A percentile compares a stretch with the other conserved stretches of the same genome.
Conservation (phyloP, 53 echinoderm and acorn worm genomes). For the Mesocentrotus franciscanus region DNA sequence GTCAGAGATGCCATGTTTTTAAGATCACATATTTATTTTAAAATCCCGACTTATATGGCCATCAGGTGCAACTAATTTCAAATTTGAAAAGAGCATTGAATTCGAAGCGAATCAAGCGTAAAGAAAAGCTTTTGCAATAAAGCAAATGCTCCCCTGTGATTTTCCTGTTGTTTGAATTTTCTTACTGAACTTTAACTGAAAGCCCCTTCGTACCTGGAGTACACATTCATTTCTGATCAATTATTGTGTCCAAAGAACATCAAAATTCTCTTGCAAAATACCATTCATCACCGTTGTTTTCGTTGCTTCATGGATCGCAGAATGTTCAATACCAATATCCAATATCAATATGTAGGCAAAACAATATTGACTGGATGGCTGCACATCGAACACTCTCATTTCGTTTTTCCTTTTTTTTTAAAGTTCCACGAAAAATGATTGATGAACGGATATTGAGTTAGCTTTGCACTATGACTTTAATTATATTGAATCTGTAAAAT, state of each 20-base stretch:
- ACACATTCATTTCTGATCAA: neutral
- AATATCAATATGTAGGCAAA: neutral
- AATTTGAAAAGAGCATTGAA: neutral
- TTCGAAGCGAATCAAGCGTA: neutral
- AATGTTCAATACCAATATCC: neutral
- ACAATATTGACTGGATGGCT: neutral
- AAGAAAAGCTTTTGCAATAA: neutral
- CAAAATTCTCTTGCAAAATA: neutral
- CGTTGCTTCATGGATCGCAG: neutral
- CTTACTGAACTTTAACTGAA: neutral
- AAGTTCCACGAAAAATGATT: slow-evolving; percentile 1
- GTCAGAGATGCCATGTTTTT: neutral
- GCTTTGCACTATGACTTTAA: neutral
- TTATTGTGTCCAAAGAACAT: neutral
- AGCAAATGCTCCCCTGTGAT: neutral
- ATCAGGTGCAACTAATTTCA: neutral
- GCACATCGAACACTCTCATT: slow-evolving; percentile 22
- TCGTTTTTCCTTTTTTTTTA: neutral
- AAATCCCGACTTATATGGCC: neutral
- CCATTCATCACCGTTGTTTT: neutral
- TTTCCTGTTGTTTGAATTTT: neutral
- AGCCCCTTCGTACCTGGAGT: neutral
- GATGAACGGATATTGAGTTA: slow-evolving; percentile 28
- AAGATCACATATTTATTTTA: too few relatives aligned
- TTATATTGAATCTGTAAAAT: neutral